Evolutionary conservation across 1,140 invertebrate genomes (phyloP).

Genomic region (Monomorium pharaonis): DNA sequence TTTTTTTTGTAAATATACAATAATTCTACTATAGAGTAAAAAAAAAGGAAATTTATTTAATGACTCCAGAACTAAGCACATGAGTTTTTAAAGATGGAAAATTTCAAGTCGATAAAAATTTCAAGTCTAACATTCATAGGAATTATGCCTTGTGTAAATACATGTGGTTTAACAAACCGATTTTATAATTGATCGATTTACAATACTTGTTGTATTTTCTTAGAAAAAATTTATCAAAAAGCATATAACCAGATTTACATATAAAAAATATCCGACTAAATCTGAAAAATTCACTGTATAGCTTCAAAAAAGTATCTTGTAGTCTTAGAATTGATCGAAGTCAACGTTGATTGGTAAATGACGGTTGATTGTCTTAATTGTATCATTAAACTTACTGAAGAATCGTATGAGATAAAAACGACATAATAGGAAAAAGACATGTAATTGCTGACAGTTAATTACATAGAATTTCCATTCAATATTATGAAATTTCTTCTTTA

Average conservation of each 20-base stretch:
- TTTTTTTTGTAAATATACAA: background rate
- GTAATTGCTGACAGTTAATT: background rate
- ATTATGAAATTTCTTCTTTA: background rate
- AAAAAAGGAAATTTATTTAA: background rate
- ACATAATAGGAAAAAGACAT: constrained; percentile 5
- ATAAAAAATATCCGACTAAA: background rate
- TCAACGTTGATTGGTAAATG: background rate
- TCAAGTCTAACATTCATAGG: background rate
- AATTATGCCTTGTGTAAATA: background rate
- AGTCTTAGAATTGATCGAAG: background rate
- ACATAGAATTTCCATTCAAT: constrained; percentile 13
- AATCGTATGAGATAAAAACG: background rate
- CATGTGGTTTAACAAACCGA: background rate
- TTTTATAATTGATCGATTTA: background rate
- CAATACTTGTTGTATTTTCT: background rate
- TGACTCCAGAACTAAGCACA: background rate
- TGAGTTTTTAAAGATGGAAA: background rate
- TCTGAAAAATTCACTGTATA: background rate
- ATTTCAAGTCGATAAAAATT: background rate
- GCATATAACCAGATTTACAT: background rate
- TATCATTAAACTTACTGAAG: background rate
- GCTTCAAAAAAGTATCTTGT: background rate
- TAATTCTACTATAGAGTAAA: background rate
- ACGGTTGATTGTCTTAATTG: background rate
- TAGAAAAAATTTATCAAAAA: background rate